A percentile compares a stretch with the other conserved stretches of the same genome.
Evolutionary conservation across 2,113 vertebrate genomes (phyloP).

Genomic region (Bujurquina vittata): DNA sequence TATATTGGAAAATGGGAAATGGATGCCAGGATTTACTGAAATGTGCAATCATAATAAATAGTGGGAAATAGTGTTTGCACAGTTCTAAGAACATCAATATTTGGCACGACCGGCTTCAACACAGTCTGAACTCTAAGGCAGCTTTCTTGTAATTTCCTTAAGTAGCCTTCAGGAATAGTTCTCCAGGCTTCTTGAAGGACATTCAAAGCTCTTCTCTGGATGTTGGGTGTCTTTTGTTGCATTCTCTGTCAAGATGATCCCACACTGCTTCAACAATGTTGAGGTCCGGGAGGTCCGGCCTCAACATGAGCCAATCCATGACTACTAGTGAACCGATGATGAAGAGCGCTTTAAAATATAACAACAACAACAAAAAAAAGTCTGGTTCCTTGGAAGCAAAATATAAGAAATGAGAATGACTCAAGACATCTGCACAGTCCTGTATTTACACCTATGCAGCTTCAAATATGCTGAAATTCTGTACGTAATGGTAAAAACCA

Average conservation of each 20-base stretch:
- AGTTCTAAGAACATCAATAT: too few relatives aligned
- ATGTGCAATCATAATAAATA: too few relatives aligned
- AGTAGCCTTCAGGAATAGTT: too few relatives aligned
- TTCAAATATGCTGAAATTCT: neutral
- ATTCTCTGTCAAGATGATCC: fast-evolving
- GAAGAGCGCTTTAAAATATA: neutral
- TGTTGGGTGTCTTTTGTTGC: neutral
- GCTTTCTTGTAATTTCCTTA: too few relatives aligned
- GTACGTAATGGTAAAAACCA: neutral
- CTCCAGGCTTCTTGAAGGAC: neutral
- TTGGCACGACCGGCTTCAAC: too few relatives aligned
- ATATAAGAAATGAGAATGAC: neutral
- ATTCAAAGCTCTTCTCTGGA: neutral
- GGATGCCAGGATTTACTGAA: too few relatives aligned
- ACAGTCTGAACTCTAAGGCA: too few relatives aligned
- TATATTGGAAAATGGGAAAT: too few relatives aligned
- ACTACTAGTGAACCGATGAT: neutral
- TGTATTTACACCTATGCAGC: neutral
- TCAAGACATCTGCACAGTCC: neutral
- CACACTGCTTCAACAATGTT: neutral
- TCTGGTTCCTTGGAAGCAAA: neutral
- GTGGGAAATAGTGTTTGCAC: too few relatives aligned
- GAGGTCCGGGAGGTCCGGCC: too few relatives aligned
- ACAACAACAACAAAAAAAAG: neutral
- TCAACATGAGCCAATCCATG: neutral